Percentiles rank a stretch among this genome's conserved stretches.
phyloP scores from a whole-genome alignment of 2,888 invertebrate genomes.

The Glyphotaelius pellucidus region DNA sequence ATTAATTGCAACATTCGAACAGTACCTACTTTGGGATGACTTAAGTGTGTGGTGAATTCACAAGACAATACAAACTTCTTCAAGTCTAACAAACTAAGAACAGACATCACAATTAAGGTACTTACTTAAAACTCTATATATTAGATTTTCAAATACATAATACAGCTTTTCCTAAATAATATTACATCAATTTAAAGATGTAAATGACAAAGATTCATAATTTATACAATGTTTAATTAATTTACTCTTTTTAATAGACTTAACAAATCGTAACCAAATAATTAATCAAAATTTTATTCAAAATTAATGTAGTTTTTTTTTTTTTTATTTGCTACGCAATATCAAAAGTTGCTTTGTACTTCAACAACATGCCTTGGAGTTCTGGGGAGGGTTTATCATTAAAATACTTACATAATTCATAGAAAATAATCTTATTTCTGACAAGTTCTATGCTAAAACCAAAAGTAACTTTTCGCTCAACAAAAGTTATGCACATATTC shows the following conservation, averaged over 20 bases:
- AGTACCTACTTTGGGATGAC: background rate
- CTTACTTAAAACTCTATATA: background rate
- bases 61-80: background rate
- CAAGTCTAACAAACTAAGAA: background rate
- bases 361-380: constrained; percentile 2
- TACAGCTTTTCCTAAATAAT: background rate
- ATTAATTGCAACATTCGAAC: too few relatives aligned
- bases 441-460: background rate
- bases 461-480: background rate
- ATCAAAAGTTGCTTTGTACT: background rate
- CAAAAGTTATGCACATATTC: background rate
- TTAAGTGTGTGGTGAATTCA: background rate
- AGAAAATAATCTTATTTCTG: background rate
- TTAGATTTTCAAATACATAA: background rate
- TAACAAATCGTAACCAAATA: background rate
- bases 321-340: background rate
- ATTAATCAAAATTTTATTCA: too few relatives aligned
- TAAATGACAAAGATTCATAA: background rate
- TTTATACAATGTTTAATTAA: background rate
- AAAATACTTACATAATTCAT: background rate
- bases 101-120: background rate
- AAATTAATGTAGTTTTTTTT: too few relatives aligned
- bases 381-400: background rate
- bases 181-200: background rate
- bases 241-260: background rate